Conservation (phyloP, 1,140 invertebrate species). For the Ylistrum balloti region DNA sequence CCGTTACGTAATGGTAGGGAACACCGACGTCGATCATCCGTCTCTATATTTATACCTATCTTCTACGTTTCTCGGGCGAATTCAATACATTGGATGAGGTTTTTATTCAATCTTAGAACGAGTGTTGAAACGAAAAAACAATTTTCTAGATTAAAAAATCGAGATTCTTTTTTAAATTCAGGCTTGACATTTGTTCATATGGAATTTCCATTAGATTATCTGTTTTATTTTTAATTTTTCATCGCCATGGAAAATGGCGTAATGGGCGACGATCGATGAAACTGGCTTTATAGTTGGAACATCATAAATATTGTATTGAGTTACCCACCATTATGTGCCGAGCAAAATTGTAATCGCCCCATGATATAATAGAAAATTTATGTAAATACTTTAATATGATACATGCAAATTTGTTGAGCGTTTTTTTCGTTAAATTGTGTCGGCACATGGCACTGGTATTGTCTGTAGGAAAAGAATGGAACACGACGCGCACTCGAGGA, state of each 20-base stretch:
- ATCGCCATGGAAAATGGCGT: constrained; percentile 15
- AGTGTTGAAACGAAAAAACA: constrained; percentile 35
- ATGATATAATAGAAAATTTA: constrained; percentile 40
- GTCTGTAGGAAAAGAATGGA: not conserved
- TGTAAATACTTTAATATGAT: constrained; percentile 40
- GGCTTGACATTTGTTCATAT: constrained; percentile 39
- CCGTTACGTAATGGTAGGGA: not conserved
- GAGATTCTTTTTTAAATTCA: constrained; percentile 20
- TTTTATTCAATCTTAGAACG: constrained; percentile 25
- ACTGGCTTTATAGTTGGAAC: constrained; percentile 10
- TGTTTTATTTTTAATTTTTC: constrained; percentile 35
- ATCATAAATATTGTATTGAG: constrained; percentile 40
- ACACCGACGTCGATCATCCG: not conserved
- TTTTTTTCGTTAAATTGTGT: constrained; percentile 23
- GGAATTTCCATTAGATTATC: constrained; percentile 26
- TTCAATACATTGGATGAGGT: constrained; percentile 34
- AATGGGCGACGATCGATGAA: not conserved
- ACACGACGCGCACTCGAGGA: not conserved
- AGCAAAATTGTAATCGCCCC: not conserved
- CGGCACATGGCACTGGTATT: constrained; percentile 31
- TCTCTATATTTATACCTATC: constrained; percentile 20
- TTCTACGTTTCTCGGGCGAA: not conserved
- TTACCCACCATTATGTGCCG: not conserved
- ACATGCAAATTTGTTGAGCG: constrained; percentile 33
- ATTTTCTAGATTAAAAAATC: constrained; percentile 40